Evolutionary conservation across 1,140 invertebrate species (phyloP).

Genomic region (Lepidurus arcticus): DNA sequence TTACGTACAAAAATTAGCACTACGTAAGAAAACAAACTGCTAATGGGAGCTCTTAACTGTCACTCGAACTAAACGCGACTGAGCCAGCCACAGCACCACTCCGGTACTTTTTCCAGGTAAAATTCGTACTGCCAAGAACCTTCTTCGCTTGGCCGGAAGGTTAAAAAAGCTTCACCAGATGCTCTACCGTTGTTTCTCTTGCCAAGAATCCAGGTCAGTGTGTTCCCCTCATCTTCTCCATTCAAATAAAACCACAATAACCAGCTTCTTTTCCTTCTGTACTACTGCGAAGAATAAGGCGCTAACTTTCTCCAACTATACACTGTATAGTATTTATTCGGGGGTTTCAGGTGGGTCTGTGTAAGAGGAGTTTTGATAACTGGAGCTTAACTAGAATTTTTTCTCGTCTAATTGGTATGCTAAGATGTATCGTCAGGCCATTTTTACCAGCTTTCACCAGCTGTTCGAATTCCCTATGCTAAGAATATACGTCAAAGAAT

Average conservation of each 20-base stretch:
- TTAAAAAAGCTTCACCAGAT: constrained; percentile 13
- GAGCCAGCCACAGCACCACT: background rate
- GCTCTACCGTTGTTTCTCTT: background rate
- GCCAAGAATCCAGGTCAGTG: background rate
- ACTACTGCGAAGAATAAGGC: background rate
- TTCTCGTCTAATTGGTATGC: too few species aligned
- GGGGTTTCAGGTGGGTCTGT: too few species aligned
- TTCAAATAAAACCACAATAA: background rate
- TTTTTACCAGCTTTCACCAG: too few species aligned
- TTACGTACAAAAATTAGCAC: background rate
- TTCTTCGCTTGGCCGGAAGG: background rate
- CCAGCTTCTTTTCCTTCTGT: background rate
- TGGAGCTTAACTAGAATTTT: too few species aligned
- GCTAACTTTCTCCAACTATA: background rate
- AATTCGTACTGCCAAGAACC: background rate
- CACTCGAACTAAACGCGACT: background rate
- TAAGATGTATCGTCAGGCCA: too few species aligned
- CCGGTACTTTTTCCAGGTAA: background rate
- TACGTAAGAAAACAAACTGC: too few species aligned
- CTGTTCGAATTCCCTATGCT: too few species aligned
- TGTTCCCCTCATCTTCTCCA: background rate
- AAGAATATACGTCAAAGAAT: too few species aligned
- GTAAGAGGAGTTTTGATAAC: too few species aligned
- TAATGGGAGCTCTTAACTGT: background rate
- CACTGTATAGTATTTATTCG: too few species aligned